Conservation (phyloP, 2,888 invertebrate genomes). For the Brachynemurus nebulosus region DNA sequence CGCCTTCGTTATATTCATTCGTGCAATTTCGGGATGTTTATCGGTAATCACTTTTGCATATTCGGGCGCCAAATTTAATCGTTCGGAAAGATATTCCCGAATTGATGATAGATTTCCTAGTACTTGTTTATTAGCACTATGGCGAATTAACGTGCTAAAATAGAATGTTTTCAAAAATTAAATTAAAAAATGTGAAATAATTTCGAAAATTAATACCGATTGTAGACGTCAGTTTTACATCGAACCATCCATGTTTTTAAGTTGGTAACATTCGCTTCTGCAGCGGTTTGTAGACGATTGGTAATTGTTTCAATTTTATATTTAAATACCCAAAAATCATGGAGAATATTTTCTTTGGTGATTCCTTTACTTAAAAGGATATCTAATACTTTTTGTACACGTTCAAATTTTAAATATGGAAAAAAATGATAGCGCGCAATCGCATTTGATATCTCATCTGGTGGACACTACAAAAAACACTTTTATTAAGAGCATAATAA, state of each 20-base stretch:
- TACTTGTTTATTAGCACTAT: slow-evolving; percentile 27
- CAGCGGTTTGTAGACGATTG: slow-evolving; percentile 25
- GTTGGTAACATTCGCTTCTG: slow-evolving; percentile 25
- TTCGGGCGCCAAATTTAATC: slow-evolving; percentile 27
- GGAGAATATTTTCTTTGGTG: slow-evolving; percentile 25
- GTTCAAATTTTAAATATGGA: slow-evolving; percentile 14
- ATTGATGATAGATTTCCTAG: slow-evolving; percentile 28
- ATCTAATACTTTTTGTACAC: slow-evolving; percentile 15
- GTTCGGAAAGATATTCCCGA: slow-evolving; percentile 29
- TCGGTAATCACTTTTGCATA: slow-evolving; percentile 24
- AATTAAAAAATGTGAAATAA: slow-evolving; percentile 1
- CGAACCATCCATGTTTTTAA: slow-evolving; percentile 38
- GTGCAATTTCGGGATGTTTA: slow-evolving; percentile 29
- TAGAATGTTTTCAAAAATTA: slow-evolving; percentile 18
- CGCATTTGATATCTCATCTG: slow-evolving; percentile 19
- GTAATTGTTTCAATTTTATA: slow-evolving; percentile 26
- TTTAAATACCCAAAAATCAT: slow-evolving; percentile 32
- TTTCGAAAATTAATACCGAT: slow-evolving; percentile 24
- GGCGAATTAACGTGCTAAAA: slow-evolving; percentile 29
- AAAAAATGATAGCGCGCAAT: slow-evolving; percentile 18
- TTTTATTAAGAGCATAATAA: not conserved
- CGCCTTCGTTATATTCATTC: slow-evolving; percentile 30
- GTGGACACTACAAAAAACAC: slow-evolving; percentile 21
- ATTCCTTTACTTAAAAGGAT: slow-evolving; percentile 24
- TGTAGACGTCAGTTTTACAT: slow-evolving; percentile 25